A percentile compares a stretch with the other conserved stretches of the same genome.
phyloP scores from a whole-genome alignment of 2,888 invertebrate genomes.

The Drosophila maculinotata region DNA sequence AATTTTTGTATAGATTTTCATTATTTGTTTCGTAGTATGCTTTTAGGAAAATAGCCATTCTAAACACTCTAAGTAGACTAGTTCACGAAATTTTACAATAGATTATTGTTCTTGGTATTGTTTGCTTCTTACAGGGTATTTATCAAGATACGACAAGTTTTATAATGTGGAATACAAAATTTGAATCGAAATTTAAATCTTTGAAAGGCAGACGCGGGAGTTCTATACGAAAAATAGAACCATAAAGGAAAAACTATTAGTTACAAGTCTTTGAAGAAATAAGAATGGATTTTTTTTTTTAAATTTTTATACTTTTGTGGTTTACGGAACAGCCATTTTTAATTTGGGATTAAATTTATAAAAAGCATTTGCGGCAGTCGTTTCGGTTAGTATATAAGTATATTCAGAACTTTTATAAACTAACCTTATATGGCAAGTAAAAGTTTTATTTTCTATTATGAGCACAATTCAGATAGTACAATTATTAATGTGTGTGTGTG shows the following conservation, averaged over 20 bases:
- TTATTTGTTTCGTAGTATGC: constrained; percentile 52
- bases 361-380: constrained; percentile 74
- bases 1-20: constrained; percentile 36
- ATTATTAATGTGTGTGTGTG: constrained; percentile 2
- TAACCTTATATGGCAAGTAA: constrained; percentile 45
- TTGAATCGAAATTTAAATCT: constrained; percentile 36
- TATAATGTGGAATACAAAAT: constrained; percentile 33
- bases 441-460: constrained; percentile 38
- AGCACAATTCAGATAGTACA: constrained; percentile 56
- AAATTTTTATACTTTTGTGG: background rate
- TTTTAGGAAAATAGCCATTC: constrained; percentile 77
- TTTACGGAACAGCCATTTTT: constrained; percentile 45
- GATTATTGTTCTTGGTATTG: constrained; percentile 79
- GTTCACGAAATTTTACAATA: constrained; percentile 73
- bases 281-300: background rate
- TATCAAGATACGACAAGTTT: constrained; percentile 24
- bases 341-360: constrained; percentile 32
- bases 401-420: constrained; percentile 31
- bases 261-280: constrained; percentile 8
- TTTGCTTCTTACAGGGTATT: constrained; percentile 50
- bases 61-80: constrained; percentile 77
- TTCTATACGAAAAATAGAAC: constrained; percentile 7
- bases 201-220: constrained; percentile 45
- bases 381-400: constrained; percentile 45
- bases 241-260: constrained; percentile 5